Percentiles rank a stretch among this genome's conserved stretches.
phyloP scores from a whole-genome alignment of 2,888 invertebrate species.

The Cantharis nigra region DNA sequence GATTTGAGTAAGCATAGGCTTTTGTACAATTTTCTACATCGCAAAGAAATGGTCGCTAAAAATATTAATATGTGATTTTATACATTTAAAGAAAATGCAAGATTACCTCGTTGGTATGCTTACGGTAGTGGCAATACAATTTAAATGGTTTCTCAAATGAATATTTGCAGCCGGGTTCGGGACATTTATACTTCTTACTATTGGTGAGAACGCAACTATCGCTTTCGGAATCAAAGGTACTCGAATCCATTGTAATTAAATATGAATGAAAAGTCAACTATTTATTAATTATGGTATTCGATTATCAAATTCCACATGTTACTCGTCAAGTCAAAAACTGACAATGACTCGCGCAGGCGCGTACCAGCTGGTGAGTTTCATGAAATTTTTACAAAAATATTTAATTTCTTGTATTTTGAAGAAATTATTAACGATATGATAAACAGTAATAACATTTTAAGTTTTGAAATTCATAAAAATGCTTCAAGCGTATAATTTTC shows the following conservation, averaged over 20 bases:
- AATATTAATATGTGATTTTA: not conserved
- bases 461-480: not conserved
- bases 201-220: not conserved
- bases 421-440: too few species aligned
- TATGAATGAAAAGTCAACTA: not conserved
- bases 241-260: not conserved
- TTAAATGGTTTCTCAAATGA: not conserved
- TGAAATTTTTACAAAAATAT: too few species aligned
- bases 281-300: not conserved
- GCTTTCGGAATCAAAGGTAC: not conserved
- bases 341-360: not conserved
- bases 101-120: conserved; percentile 34
- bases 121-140: conserved; percentile 25
- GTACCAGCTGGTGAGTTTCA: not conserved
- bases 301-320: not conserved
- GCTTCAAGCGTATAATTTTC: not conserved
- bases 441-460: not conserved
- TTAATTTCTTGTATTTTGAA: too few species aligned
- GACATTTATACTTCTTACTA: not conserved
- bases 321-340: not conserved
- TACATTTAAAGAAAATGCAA: not conserved
- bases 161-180: not conserved
- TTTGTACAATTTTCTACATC: conserved; percentile 38
- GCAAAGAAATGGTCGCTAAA: conserved; percentile 42
- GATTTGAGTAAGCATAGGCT: conserved; percentile 41